Base-by-base conservation (phyloP, 2,888 invertebrate species). In the Anaspis maculata region DNA sequence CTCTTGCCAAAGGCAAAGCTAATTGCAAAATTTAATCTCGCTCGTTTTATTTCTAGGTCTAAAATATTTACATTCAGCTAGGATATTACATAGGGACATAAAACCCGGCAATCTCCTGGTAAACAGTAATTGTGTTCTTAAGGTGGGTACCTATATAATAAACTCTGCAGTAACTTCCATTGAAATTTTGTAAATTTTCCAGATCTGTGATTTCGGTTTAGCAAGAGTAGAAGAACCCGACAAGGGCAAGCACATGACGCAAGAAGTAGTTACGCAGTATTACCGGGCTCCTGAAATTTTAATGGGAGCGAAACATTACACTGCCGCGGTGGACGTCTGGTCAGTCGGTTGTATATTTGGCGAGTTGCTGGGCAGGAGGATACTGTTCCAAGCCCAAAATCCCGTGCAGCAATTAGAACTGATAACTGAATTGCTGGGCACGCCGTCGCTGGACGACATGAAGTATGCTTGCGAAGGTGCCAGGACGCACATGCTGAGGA, bases 251-350 rank as follows among this genome's bases (percentile, higher is more conserved):
- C 85, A 89, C 66, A 97, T 98, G 97, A 98, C 98, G 19, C 97
- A 97, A 69, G 98, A 98, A 70, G 98, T 98, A 43, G 98, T 98
- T 42, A 98, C 98, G 48, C 98, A 98, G 72, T 98, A 98, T 72
- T 98, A 98, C 71, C 80, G 98, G 46, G 95, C 97, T 13, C 98
- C 98, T 1, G 98, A 98, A 72, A 91, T 98, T 55, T 74, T 98
- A 40, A 97, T 98, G 96, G 98, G 98, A 15, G 94, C 97, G 15
- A 83, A 88, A 54, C 94, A 96, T 64, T 98, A 98, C 70, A 85
- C 90, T 4, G 87, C 88, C 6, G 91, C 95, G 3, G 92, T 98
- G 26, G 98, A 98, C 65, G 91, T 98, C 32, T 98, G 98, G 98
- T 94, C 94, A 25, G 96, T 98, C 26, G 98, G 98, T 27, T 98